Conservation (phyloP, 2,113 vertebrate species). For the Pteropus alecto region DNA sequence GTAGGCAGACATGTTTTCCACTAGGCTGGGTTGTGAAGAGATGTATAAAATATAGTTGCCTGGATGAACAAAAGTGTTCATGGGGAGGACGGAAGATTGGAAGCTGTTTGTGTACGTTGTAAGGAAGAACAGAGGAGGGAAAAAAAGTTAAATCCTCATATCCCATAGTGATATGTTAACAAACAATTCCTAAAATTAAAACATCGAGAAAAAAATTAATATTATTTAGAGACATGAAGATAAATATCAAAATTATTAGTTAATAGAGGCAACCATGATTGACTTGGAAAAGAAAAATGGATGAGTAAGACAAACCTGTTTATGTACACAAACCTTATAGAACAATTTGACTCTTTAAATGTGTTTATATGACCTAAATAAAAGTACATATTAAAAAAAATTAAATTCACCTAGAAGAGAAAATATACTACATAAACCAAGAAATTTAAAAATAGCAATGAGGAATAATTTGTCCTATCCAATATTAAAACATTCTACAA, state of each 20-base stretch:
- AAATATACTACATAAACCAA: background rate
- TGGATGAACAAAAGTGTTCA: background rate
- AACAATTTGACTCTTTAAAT: too few relatives aligned
- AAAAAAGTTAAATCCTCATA: background rate
- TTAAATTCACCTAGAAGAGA: background rate
- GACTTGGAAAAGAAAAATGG: too few relatives aligned
- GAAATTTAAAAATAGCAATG: background rate
- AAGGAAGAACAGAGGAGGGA: background rate
- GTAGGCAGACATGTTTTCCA: background rate
- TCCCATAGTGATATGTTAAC: background rate
- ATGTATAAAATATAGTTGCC: background rate
- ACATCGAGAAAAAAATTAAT: background rate
- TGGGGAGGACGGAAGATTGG: background rate
- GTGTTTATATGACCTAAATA: too few relatives aligned
- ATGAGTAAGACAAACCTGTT: too few relatives aligned
- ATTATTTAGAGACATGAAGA: background rate
- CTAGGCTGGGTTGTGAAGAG: background rate
- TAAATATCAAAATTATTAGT: background rate
- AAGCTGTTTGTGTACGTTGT: background rate
- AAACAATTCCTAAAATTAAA: background rate
- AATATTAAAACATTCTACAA: background rate
- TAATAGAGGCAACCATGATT: too few relatives aligned
- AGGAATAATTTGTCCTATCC: background rate
- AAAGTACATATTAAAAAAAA: background rate
- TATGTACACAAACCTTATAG: too few relatives aligned